These are phyloP conservation scores for Okapia johnstoni DNA, from an alignment of 2,113 vertebrate species.

Conservation along the genomic window DNA sequence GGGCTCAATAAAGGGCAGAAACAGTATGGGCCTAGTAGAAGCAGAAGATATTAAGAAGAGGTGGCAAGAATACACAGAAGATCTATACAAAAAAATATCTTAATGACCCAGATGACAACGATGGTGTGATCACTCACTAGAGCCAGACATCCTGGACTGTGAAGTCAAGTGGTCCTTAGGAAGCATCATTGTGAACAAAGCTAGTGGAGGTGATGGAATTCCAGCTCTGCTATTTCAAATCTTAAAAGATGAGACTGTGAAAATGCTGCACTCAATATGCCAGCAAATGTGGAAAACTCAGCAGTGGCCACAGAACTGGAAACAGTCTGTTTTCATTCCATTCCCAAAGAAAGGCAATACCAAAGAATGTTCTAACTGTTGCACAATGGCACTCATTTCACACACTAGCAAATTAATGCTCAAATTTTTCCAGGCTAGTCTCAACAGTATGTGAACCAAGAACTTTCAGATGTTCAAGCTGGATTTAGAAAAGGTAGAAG, in stretches of 20 bases:
- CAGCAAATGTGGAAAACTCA: neutral
- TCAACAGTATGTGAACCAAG: neutral
- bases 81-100: neutral
- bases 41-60: neutral
- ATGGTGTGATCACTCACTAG: neutral
- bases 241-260: neutral
- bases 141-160: neutral
- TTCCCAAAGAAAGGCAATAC: neutral
- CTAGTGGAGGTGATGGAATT: neutral
- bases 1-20: neutral
- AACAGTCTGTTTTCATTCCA: neutral
- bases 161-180: neutral
- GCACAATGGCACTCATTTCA: neutral
- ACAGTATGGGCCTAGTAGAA: neutral
- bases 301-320: neutral
- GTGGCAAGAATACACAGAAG: neutral
- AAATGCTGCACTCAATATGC: neutral
- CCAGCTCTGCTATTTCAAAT: neutral
- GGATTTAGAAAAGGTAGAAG: neutral
- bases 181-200: neutral
- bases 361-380: neutral
- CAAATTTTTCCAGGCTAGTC: neutral
- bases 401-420: accelerated
- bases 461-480: neutral
- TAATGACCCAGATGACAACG: neutral